Conservation (phyloP, 2,888 invertebrate species). For the Scaptodrosophila latifasciaeformis region DNA sequence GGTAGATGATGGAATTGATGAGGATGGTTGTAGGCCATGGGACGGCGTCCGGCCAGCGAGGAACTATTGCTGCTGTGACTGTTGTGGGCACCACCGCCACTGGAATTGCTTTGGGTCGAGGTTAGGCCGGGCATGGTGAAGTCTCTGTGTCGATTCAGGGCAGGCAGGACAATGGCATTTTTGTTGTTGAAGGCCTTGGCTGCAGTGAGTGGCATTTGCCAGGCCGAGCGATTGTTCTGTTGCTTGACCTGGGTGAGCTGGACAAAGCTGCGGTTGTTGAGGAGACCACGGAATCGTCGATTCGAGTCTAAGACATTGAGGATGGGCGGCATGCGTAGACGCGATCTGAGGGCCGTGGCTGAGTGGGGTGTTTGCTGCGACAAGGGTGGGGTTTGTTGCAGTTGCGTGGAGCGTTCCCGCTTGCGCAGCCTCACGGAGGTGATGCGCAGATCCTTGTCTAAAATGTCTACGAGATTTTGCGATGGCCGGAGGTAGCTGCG, state of each 20-base stretch:
- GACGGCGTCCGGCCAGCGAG: conserved; percentile 14
- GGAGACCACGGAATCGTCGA: conserved; percentile 63
- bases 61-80: conserved; percentile 34
- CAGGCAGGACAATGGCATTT: conserved; percentile 67
- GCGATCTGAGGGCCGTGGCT: conserved; percentile 42
- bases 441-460: conserved; percentile 60
- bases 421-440: conserved; percentile 59
- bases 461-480: conserved; percentile 42
- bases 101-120: conserved; percentile 44
- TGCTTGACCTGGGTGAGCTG: conserved; percentile 69
- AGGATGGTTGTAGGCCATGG: conserved; percentile 4
- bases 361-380: conserved; percentile 31
- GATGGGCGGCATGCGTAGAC: conserved; percentile 72
- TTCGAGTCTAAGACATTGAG: conserved; percentile 70
- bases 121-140: conserved; percentile 32
- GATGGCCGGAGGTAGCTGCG: conserved; percentile 27
- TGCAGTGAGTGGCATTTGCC: conserved; percentile 63
- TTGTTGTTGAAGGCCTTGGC: conserved; percentile 53
- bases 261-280: conserved; percentile 68
- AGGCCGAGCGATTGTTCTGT: conserved; percentile 68
- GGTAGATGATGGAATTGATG: conserved; percentile 13
- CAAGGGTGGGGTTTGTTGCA: conserved; percentile 1
- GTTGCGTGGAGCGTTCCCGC: conserved; percentile 38
- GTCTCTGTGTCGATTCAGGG: conserved; percentile 56
- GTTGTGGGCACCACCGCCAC: conserved; percentile 26